phyloP scores from a whole-genome alignment of 2,113 vertebrate species.

The Sisor rabdophorus region DNA sequence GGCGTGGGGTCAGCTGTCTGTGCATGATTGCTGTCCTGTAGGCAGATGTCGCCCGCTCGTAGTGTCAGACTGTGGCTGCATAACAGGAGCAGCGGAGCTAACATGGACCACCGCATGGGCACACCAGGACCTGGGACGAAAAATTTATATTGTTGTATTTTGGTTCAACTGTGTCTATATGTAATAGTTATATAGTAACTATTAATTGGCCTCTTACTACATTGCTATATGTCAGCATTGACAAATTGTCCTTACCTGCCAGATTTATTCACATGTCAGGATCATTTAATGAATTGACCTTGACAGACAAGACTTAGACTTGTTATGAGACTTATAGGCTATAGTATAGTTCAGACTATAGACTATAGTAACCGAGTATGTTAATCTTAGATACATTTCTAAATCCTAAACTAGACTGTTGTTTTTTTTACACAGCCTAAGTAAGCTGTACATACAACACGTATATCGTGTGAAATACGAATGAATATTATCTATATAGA shows the following conservation, averaged over 20 bases:
- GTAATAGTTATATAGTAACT: not conserved
- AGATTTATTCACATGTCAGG: not conserved
- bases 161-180: too few species aligned
- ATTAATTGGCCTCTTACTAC: not conserved
- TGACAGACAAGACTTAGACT: not conserved
- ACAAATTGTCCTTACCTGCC: not conserved
- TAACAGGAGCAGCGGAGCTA: slow-evolving; percentile 88
- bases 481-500: not conserved
- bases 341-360: too few species aligned
- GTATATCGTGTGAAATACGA: not conserved
- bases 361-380: too few species aligned
- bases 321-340: too few species aligned
- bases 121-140: slow-evolving; percentile 59
- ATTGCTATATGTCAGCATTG: not conserved
- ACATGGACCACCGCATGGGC: slow-evolving; percentile 93
- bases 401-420: too few species aligned
- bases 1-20: slow-evolving; percentile 61
- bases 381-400: too few species aligned
- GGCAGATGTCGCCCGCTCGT: slow-evolving; percentile 72
- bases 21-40: slow-evolving; percentile 61
- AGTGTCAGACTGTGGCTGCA: slow-evolving; percentile 82
- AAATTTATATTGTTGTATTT: too few species aligned
- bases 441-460: not conserved
- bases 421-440: not conserved
- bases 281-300: not conserved